Conservation (phyloP, 2,888 invertebrate genomes). For the Deroplatys truncata region DNA sequence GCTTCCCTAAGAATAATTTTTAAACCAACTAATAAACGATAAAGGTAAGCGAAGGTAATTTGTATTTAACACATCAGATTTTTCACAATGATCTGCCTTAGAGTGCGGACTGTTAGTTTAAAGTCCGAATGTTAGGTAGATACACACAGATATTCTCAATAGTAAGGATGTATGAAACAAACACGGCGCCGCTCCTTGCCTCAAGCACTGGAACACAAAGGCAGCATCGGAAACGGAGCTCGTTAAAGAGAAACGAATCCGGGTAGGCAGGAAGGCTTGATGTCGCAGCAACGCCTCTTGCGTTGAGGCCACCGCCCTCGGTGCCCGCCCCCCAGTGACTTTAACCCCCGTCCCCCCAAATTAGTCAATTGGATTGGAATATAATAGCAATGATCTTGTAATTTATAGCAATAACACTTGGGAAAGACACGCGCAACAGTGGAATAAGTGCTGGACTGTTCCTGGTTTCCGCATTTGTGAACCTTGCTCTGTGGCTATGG, state of each 20-base stretch:
- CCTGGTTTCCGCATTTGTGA: too few relatives aligned
- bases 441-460: neutral
- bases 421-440: neutral
- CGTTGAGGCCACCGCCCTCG: neutral
- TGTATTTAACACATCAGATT: too few relatives aligned
- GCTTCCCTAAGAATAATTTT: too few relatives aligned
- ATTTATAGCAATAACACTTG: neutral
- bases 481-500: too few relatives aligned
- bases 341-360: neutral
- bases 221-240: neutral
- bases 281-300: neutral
- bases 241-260: neutral
- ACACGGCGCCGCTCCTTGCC: neutral
- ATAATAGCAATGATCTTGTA: constrained; percentile 7
- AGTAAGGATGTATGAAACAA: neutral
- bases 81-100: too few relatives aligned
- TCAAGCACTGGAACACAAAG: neutral
- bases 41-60: too few relatives aligned
- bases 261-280: neutral
- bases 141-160: neutral
- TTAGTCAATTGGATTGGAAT: constrained; percentile 11
- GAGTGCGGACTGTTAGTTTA: too few relatives aligned
- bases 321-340: neutral
- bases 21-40: too few relatives aligned
- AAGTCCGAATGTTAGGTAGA: too few relatives aligned